Base-by-base conservation (phyloP, 2,888 invertebrate species). In the Trichogramma dendrolimi region DNA sequence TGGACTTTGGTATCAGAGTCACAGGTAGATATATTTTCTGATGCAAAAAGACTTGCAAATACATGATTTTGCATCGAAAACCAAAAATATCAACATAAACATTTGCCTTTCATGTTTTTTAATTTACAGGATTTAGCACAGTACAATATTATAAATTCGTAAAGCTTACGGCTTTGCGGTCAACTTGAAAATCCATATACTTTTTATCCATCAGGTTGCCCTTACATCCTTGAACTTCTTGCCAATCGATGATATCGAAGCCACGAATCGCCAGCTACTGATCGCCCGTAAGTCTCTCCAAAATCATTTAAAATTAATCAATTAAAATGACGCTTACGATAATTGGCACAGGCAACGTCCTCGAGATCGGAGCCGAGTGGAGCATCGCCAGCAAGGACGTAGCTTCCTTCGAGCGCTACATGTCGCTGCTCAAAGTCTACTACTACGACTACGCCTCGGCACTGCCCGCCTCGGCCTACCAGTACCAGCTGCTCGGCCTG, bases 331-430 rank as follows among this genome's bases (percentile, higher is more conserved):
- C 27, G 46, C 46, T 0, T 46, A 3, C 27, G 41, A 38, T 46
- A 43, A 55, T 51, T 3, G 41, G 61, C 79, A 54, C 72, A 85
- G 86, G 88, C 70, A 94, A 96, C 80, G 88, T 95, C 60, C 82
- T 98, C 57, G 98, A 99, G 85, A 94, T 97, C 68, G 96, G 96
- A 51, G 96, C 95, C 4, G 94, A 96, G 78, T 95, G 94, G 88
- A 94, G 96, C 69, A 95, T 98, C 61, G 90, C 92, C 4, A 87
- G 84, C 27, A 91, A 92, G 76, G 94, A 99, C 81, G 94, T 97
- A 69, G 92, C 93, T 65, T 90, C 94, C 0, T 99, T 98, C 80
- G 96, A 98, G 78, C 85, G 97, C 73, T 97, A 94, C 75, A 96
- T 98, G 88, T 92, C 96, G 6, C 97, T 98, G 79, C 81, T 99